Evolutionary conservation across 2,888 invertebrate genomes (phyloP), one percentile per base, ranked within the genome.

Genomic region (Plagodis pulveraria): DNA sequence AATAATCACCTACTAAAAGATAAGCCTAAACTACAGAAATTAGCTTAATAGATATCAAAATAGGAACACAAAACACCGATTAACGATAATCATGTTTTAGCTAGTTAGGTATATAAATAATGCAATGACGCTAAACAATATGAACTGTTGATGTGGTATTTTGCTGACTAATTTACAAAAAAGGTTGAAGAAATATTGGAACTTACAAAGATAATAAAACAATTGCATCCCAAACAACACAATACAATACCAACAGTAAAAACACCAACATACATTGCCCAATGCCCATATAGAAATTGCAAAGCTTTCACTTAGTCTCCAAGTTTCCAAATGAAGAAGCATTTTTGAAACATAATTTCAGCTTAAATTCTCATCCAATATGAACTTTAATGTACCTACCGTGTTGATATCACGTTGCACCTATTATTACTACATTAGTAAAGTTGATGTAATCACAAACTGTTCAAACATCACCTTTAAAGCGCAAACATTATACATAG

Each of bases 41-140:
- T 76, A 79, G 66, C 74, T 69, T 73, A 79, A 77, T 78, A 70
- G 62, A 53, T 71, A 68, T 71, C 64, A 71, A 70, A 62, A 62
- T 64, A 65, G 53, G 48, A 51, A 64, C 55, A 58, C n/a, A 50
- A 58, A 66, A 50, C 53, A 22, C 22, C 22, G 47, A 56, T 61
- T 46, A n/a, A 33, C 10, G 53, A 55, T 64, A 47, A 60, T 61
- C 44, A 56, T 54, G 52, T 11, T 58, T 52, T 57, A 43, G 8
- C 9, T 40, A 40, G 2, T 6, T 36, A 35, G 7, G 35, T 35
- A 36, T 36, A 8, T 36, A 36, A 8, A 40, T 10, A 40, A 40
- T 10, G 5, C 10, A 52, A 61, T 52, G 65, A 61, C 67, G 58
- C 58, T 56, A 61, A 61, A 53, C 47, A 32, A 56, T 48, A 55